Evolutionary conservation across 2,113 vertebrate species (phyloP), one percentile per base, ranked within the genome.

Genomic region (Setophaga kirtlandii): DNA sequence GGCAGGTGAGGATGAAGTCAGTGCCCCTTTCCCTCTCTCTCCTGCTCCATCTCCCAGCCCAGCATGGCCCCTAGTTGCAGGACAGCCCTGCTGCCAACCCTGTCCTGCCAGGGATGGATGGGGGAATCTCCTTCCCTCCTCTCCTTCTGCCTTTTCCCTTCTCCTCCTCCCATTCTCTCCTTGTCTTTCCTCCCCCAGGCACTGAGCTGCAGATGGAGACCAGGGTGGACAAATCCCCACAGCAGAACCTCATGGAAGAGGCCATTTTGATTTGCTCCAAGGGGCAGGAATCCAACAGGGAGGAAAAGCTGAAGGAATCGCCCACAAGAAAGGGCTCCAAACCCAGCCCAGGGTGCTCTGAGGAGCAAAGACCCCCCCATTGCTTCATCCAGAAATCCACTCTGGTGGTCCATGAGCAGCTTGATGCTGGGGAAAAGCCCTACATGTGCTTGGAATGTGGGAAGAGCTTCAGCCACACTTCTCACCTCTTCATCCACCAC

Each of bases 11-110:
- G 42, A 47, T 15, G 20, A 47, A 75, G 15, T 59, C n/a, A 47
- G 2, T 47, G 25, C 33, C 73, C 42, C 33, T 56, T 74, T 74
- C 18, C 31, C 12, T 2, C 7, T 47, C 73, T 60, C n/a, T 30
- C 7, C 39, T 74, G 52, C 41, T 11, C 70, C 39, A 56, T 74
- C 18, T 56, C 13, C 31, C 23, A 56, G 39, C 39, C 52, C 39
- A 44, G 23, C 30, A 12, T 25, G 1, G 0, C 2, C 39, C 30
- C 11, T 0, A 2, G 27, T 35, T 70, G 49, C 47, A 52, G 47
- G 27, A 70, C 35, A 53, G 15, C 25, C 18, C 8, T 1, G 2
- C 31, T 58, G 53, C 24, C 4, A 4, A 11, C 2, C 0, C 49
- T 2, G 2, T 73, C 17, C 7, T 56, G 70, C 12, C 13, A 10